A percentile compares a stretch with the other conserved stretches of the same genome.
Evolutionary conservation across 2,888 invertebrate species (phyloP).

Genomic region (Troilus luridus): DNA sequence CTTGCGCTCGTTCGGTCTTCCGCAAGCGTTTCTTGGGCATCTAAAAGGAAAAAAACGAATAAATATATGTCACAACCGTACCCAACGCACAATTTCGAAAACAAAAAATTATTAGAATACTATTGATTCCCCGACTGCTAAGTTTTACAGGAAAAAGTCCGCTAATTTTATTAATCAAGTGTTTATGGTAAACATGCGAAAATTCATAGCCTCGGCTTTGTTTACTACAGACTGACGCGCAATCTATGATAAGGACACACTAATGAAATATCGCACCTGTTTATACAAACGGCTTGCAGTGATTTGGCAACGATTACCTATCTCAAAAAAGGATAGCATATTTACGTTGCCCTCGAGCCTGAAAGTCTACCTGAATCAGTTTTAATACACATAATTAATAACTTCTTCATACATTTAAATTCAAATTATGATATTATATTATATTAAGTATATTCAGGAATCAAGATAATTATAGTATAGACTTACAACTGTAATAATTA

Average conservation of each 20-base stretch:
- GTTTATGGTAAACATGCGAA: slow-evolving; percentile 29
- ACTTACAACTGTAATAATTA: too few relatives aligned
- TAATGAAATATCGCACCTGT: slow-evolving; percentile 26
- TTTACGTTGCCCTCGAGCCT: not conserved
- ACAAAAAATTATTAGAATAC: too few relatives aligned
- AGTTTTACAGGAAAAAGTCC: not conserved
- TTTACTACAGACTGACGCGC: not conserved
- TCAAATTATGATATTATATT: too few relatives aligned
- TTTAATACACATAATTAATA: not conserved
- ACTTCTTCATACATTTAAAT: not conserved
- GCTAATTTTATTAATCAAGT: slow-evolving; percentile 12
- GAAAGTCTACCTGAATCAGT: not conserved
- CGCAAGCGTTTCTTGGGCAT: too few relatives aligned
- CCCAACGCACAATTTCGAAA: too few relatives aligned
- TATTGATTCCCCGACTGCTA: not conserved
- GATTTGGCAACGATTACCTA: not conserved
- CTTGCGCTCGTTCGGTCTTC: too few relatives aligned
- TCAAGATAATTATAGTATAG: too few relatives aligned
- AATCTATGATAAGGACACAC: not conserved
- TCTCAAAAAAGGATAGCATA: not conserved
- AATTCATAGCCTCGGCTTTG: not conserved
- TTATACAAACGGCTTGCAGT: not conserved
- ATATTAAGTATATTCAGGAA: too few relatives aligned
- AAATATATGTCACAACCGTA: too few relatives aligned
- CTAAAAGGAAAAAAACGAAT: too few relatives aligned